Base-by-base conservation (phyloP, 2,113 vertebrate species). In the Austrofundulus limnaeus region DNA sequence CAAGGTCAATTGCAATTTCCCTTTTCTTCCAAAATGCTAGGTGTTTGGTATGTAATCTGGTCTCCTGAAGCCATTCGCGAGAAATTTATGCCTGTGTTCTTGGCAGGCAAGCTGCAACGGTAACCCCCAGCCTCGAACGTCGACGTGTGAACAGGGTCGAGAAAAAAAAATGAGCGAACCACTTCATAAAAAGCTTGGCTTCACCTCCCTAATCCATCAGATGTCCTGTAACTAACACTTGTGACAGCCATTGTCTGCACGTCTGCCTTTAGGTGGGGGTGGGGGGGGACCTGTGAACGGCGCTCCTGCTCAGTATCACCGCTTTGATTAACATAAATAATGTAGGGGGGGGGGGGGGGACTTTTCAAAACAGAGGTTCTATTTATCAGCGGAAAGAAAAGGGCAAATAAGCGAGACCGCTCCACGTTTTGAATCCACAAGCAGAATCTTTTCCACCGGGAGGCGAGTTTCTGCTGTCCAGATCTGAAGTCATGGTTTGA, bases 251-350 rank as follows among this genome's bases (percentile, higher is more conserved):
- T 90, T 91, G 88, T 91, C 66, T 70, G 57, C 61, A 79, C 24
- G 61, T 85, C 81, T 85, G 66, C 70, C 64, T 81, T 69, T 66
- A n/a, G n/a, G n/a, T n/a, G n/a, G n/a, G n/a, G n/a, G n/a, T n/a
- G n/a, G n/a, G n/a, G n/a, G 49, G 77, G 73, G 84, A 70, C 71
- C 84, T 74, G 77, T 76, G 75, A 89, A 70, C 81, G 55, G 55
- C 39, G 65, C 83, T 88, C 75, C 72, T 62, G 71, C 83, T 84
- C 83, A 68, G 61, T 82, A 79, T 88, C 85, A 87, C 82, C 72
- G 86, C 80, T 78, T 88, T 85, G 77, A 90, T 91, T 92, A 84
- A 85, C 90, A 91, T 91, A 90, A 87, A 86, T 87, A 87, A 86
- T 79, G 78, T 70, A 54, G 67, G 56, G 10, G 21, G 42, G 28